These are phyloP conservation scores for Phylloscopus trochilus DNA, from an alignment of 2,113 vertebrate species.

Conservation along the genomic window DNA sequence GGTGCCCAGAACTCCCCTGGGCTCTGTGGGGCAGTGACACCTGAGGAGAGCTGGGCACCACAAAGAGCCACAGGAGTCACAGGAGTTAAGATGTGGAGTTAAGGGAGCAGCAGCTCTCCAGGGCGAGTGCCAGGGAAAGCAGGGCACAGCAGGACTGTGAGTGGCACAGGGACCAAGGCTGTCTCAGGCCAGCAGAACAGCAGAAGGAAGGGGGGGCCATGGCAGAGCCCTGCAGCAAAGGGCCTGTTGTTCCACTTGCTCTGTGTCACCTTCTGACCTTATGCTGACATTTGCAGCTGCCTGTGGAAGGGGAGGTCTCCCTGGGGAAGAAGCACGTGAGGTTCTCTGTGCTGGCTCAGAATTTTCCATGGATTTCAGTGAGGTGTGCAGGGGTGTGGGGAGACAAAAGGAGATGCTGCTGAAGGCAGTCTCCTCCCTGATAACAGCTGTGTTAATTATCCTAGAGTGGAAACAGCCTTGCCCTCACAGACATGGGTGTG, in stretches of 20 bases:
- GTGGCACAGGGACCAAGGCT: background rate
- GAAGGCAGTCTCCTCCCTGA: too few relatives aligned
- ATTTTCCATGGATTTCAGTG: background rate
- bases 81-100: accelerated
- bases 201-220: background rate
- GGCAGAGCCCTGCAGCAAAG: background rate
- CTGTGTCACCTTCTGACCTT: background rate
- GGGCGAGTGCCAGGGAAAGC: background rate
- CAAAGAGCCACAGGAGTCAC: background rate
- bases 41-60: background rate
- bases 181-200: background rate
- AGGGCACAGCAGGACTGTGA: background rate
- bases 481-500: too few relatives aligned
- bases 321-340: background rate
- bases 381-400: accelerated
- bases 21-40: background rate
- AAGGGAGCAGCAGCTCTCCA: background rate
- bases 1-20: background rate
- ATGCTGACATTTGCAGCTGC: background rate
- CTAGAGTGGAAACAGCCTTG: too few relatives aligned
- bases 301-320: background rate
- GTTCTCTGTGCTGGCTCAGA: background rate
- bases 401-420: too few relatives aligned
- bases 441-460: too few relatives aligned
- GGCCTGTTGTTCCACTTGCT: background rate